Conservation (phyloP, 2,888 invertebrate species). For the Phengaris alcon region DNA sequence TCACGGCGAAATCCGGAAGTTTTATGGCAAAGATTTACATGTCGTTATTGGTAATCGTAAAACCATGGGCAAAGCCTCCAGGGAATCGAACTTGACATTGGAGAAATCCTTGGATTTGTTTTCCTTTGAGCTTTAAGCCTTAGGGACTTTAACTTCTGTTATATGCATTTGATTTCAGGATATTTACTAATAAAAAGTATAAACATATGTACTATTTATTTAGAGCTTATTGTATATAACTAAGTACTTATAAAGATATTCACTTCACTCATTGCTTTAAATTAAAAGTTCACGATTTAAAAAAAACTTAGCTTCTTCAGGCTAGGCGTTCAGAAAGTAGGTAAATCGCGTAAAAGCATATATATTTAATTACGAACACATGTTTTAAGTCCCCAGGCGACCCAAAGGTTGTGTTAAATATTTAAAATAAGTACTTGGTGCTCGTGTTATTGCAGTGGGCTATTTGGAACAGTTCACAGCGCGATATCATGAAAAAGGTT, state of each 20-base stretch:
- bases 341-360: too few species aligned
- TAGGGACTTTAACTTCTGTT: background rate
- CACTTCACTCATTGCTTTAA: background rate
- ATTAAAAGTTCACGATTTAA: background rate
- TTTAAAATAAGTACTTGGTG: too few species aligned
- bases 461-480: too few species aligned
- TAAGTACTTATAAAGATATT: background rate
- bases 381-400: too few species aligned
- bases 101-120: slow-evolving; percentile 8
- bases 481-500: too few species aligned
- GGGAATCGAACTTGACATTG: slow-evolving; percentile 5
- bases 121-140: slow-evolving; percentile 10
- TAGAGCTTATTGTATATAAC: background rate
- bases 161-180: background rate
- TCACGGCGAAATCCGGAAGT: background rate
- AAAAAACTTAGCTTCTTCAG: background rate
- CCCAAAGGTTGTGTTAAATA: too few species aligned
- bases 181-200: background rate
- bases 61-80: background rate
- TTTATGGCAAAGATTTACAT: slow-evolving; percentile 26
- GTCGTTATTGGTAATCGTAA: slow-evolving; percentile 21
- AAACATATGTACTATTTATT: background rate
- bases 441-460: too few species aligned
- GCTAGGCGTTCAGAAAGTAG: too few species aligned
- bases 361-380: too few species aligned